Evolutionary conservation across 1,140 invertebrate species (phyloP).

Genomic region (Fragariocoptes setiger): DNA sequence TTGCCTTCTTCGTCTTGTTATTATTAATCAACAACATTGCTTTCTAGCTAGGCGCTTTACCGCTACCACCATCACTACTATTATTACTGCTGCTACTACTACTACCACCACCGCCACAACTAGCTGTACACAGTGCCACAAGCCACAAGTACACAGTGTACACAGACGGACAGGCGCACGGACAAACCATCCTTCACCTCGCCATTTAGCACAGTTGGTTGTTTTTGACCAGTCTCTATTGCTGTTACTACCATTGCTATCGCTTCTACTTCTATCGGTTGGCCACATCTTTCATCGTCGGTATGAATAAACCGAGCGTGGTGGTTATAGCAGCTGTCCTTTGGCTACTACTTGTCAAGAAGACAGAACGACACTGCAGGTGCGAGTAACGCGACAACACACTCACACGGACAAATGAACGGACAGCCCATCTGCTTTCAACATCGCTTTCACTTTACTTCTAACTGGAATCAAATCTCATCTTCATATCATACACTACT

Average conservation of each 20-base stretch:
- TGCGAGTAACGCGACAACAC: too few relatives aligned
- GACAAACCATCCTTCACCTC: background rate
- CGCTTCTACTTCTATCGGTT: background rate
- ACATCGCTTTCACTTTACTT: background rate
- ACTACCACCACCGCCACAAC: background rate
- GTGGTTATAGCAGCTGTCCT: too few relatives aligned
- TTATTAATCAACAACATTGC: too few relatives aligned
- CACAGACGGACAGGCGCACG: background rate
- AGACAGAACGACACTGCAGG: too few relatives aligned
- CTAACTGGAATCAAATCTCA: background rate
- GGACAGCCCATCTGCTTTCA: background rate
- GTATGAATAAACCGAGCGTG: too few relatives aligned
- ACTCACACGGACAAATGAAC: background rate
- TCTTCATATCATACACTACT: background rate
- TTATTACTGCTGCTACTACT: background rate
- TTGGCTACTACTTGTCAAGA: too few relatives aligned
- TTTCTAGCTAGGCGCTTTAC: too few relatives aligned
- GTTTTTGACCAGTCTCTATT: background rate
- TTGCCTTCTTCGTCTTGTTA: background rate
- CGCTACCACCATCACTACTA: too few relatives aligned
- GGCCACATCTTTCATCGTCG: background rate
- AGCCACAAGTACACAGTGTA: background rate
- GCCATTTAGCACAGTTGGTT: background rate
- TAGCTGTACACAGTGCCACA: background rate
- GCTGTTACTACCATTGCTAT: background rate